These are phyloP conservation scores for Argya squamiceps DNA, from an alignment of 2,797 vertebrate genomes.

Conservation along the genomic window DNA sequence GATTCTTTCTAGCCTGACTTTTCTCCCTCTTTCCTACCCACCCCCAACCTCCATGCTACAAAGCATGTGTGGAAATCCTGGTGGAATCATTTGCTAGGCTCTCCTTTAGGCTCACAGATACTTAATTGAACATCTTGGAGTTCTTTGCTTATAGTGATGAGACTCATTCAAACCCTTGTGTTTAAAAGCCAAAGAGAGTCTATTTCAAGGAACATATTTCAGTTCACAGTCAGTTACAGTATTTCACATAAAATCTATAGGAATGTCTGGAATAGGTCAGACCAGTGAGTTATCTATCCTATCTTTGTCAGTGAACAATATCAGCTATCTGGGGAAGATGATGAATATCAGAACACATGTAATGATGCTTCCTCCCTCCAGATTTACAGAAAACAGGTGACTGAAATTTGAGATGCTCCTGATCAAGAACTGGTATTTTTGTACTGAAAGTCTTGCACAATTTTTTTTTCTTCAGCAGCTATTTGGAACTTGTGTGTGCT, in stretches of 20 bases:
- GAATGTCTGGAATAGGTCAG: not conserved
- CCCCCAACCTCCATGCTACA: not conserved
- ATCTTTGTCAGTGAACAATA: not conserved
- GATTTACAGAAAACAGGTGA: not conserved
- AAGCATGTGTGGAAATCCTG: not conserved
- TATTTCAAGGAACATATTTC: constrained; percentile 6
- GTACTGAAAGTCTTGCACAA: not conserved
- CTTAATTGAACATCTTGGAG: not conserved
- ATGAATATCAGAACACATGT: not conserved
- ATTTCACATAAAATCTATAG: constrained; percentile 4
- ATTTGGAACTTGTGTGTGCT: not conserved
- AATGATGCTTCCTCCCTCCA: not conserved
- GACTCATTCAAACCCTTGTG: not conserved
- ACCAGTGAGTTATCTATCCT: not conserved
- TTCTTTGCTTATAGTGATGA: not conserved
- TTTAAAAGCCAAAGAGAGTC: not conserved
- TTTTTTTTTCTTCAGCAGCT: not conserved
- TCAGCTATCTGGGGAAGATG: not conserved
- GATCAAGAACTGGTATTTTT: not conserved
- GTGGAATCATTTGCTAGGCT: not conserved
- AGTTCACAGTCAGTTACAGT: not conserved
- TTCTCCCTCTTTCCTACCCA: not conserved
- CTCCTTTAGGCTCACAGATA: not conserved
- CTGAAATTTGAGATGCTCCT: not conserved
- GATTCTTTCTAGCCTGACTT: not conserved